Conservation (phyloP, 2,797 vertebrate genomes). For the Amazona finschi region DNA sequence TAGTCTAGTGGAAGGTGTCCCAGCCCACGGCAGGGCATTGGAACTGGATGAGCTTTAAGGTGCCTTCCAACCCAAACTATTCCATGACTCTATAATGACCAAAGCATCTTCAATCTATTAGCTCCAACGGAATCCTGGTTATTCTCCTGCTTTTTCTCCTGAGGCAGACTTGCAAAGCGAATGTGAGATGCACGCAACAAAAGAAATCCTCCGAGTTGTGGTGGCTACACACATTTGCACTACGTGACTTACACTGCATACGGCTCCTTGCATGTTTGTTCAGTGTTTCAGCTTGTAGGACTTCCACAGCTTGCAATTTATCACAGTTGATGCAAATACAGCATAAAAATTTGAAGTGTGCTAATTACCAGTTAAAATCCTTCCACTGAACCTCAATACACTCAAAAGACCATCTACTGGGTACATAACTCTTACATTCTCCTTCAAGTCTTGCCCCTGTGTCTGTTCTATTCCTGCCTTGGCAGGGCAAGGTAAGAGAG, state of each 20-base stretch:
- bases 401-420: not conserved
- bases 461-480: not conserved
- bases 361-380: not conserved
- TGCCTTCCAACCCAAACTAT: not conserved
- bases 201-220: not conserved
- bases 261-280: not conserved
- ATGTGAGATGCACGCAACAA: not conserved
- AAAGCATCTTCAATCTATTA: not conserved
- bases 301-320: not conserved
- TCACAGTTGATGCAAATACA: not conserved
- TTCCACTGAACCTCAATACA: not conserved
- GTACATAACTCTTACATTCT: not conserved
- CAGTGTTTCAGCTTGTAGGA: not conserved
- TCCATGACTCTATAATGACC: not conserved
- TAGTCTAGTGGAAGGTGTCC: not conserved
- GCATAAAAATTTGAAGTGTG: not conserved
- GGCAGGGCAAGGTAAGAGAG: not conserved
- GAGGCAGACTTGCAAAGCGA: not conserved
- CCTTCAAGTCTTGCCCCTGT: not conserved
- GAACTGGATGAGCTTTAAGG: not conserved
- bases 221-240: not conserved
- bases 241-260: rapidly evolving
- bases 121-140: not conserved
- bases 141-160: not conserved
- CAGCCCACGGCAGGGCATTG: not conserved